phyloP scores from a whole-genome alignment of 2,113 vertebrate genomes.

The Lipophrys pholis region DNA sequence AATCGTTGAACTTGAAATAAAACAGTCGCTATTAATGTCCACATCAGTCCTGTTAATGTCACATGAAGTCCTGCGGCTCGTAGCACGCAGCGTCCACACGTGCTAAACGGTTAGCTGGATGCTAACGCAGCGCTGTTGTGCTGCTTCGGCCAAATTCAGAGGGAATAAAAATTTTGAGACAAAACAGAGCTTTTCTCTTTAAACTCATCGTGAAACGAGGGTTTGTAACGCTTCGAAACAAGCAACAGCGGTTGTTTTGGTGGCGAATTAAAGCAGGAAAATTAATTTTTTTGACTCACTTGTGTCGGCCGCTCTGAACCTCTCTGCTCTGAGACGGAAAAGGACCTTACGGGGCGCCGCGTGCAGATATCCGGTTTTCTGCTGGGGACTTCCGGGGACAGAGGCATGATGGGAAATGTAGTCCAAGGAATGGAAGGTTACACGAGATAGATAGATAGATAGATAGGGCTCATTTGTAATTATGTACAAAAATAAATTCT shows the following conservation, averaged over 20 bases:
- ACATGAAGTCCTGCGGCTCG: not conserved
- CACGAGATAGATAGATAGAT: too few species aligned
- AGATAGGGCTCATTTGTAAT: too few species aligned
- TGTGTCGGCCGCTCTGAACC: constrained; percentile 64
- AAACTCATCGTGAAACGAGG: rapidly evolving
- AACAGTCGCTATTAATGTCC: rapidly evolving
- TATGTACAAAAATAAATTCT: not conserved
- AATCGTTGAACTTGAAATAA: rapidly evolving
- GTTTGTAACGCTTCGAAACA: rapidly evolving
- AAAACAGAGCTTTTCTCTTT: rapidly evolving
- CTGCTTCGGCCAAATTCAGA: not conserved
- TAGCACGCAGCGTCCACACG: constrained; percentile 69
- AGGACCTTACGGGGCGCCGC: constrained; percentile 73
- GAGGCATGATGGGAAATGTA: constrained; percentile 50
- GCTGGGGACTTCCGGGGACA: constrained; percentile 47
- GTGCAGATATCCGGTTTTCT: constrained; percentile 70
- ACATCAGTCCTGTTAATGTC: too few species aligned
- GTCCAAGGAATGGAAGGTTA: constrained; percentile 17
- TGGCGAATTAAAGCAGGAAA: not conserved
- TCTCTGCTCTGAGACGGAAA: constrained; percentile 81
- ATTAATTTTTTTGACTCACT: constrained; percentile 72
- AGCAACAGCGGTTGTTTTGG: rapidly evolving
- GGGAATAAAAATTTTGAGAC: constrained; percentile 19
- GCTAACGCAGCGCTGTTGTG: constrained; percentile 55
- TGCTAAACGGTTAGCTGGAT: constrained; percentile 56